Percentiles rank a stretch among this genome's conserved stretches.
Evolutionary conservation across 2,888 invertebrate genomes (phyloP).

Genomic region (Lissonota sp.): DNA sequence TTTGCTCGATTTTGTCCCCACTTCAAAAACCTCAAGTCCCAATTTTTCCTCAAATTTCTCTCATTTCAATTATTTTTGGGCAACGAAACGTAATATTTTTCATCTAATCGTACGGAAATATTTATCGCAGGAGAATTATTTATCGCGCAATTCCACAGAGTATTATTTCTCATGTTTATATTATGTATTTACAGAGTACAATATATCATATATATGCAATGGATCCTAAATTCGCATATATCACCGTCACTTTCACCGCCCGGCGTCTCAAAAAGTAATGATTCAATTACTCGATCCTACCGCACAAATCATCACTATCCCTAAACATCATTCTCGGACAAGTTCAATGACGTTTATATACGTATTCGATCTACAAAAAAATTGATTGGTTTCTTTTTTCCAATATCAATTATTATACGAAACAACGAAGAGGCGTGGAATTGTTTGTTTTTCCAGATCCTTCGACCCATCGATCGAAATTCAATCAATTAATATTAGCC

Average conservation of each 20-base stretch:
- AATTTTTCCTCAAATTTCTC: too few species aligned
- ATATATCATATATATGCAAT: constrained; percentile 45
- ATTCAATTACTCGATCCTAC: constrained; percentile 29
- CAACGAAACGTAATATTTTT: constrained; percentile 11
- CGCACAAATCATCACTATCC: constrained; percentile 53
- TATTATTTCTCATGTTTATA: constrained; percentile 51
- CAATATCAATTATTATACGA: constrained; percentile 17
- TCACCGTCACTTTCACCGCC: constrained; percentile 36
- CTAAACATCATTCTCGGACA: constrained; percentile 43
- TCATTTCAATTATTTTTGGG: too few species aligned
- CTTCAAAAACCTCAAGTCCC: too few species aligned
- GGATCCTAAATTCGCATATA: constrained; percentile 46
- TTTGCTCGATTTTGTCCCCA: too few species aligned
- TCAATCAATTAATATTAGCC: constrained; percentile 28
- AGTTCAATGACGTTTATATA: constrained; percentile 34
- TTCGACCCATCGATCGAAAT: constrained; percentile 9
- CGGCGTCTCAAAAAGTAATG: constrained; percentile 37
- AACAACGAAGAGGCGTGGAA: constrained; percentile 4
- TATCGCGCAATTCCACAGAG: constrained; percentile 39
- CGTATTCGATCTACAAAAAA: constrained; percentile 51
- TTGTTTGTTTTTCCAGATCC: background rate
- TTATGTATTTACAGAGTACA: constrained; percentile 64
- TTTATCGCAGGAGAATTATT: constrained; percentile 62
- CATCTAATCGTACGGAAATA: constrained; percentile 58
- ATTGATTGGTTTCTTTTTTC: constrained; percentile 6